Base-by-base conservation (phyloP, 2,113 vertebrate genomes). In the Propithecus coquereli region DNA sequence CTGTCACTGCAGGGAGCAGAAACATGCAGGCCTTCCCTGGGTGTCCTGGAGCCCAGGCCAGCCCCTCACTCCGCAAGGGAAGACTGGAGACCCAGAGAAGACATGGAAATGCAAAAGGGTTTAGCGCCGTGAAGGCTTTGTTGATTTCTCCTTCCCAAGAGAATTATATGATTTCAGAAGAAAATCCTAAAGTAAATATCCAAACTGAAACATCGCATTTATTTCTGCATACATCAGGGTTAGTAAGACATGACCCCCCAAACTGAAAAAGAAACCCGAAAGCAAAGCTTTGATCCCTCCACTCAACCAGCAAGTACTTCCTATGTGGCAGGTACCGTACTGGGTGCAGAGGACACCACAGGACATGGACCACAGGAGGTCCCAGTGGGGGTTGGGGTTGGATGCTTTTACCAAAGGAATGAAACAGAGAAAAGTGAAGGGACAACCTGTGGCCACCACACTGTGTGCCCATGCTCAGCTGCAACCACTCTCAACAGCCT, bases 11-110 rank as follows among this genome's bases (percentile, higher is more conserved):
- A 20, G 59, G 3, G 17, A 68, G 59, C n/a, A 66, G 57, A n/a
- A 43, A 13, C 45, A 32, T 10, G 5, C 10, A 0, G n/a, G 6
- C 18, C 63, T 34, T 5, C 18, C 47, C 23, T 22, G 0, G 5
- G 5, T 47, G 30, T 1, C 34, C 52, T 8, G 8, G 37, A 18
- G 27, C 63, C n/a, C 89, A n/a, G 76, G 3, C 47, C 45, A 52
- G 25, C 30, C 13, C 32, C 37, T 71, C 54, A 5, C 32, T 40
- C 32, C 43, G 8, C 66, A 50, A 40, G 16, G 40, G 50, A 47
- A 32, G 87, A n/a, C 0, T 7, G 3, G 43, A 77, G 27, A 34
- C n/a, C 32, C 57, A 54, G 20, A 37, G 37, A 17, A 8, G 37
- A 25, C 47, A 57, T 8, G 18, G 34, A 50, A 57, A 34, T 43